Conservation (phyloP, 2,888 invertebrate species). For the Drosophila putrida region DNA sequence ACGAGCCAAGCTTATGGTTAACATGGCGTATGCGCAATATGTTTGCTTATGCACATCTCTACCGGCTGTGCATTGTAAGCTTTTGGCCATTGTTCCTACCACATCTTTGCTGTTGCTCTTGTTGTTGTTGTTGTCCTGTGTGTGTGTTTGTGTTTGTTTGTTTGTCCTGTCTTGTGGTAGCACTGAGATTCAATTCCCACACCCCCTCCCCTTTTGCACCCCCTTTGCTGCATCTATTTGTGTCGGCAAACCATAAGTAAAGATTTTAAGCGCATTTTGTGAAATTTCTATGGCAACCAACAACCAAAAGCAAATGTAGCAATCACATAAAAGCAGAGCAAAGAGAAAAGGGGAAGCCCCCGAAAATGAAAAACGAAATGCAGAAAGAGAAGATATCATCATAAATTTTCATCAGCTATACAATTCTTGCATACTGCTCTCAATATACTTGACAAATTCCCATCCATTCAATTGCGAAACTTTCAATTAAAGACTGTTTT, state of each 20-base stretch:
- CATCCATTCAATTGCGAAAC: neutral
- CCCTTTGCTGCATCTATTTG: constrained; percentile 15
- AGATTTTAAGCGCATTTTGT: constrained; percentile 75
- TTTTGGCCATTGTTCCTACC: constrained; percentile 36
- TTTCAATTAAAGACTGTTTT: constrained; percentile 8
- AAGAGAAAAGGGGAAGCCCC: constrained; percentile 5
- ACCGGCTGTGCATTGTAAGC: constrained; percentile 42
- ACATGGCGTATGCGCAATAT: constrained; percentile 82
- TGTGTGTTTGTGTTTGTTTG: constrained; percentile 1
- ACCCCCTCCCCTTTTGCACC: neutral
- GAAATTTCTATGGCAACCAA: constrained; percentile 44
- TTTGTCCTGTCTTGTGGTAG: constrained; percentile 24
- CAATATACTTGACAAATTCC: constrained; percentile 29
- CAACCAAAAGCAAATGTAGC: constrained; percentile 42
- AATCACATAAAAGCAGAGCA: constrained; percentile 25
- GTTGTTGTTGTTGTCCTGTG: neutral
- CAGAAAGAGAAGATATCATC: constrained; percentile 16
- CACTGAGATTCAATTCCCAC: constrained; percentile 33
- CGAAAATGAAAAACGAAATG: neutral
- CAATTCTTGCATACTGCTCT: constrained; percentile 18
- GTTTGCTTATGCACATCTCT: constrained; percentile 65
- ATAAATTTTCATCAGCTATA: constrained; percentile 33
- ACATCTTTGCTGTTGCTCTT: neutral
- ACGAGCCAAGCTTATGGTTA: constrained; percentile 77
- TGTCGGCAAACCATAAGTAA: constrained; percentile 72